These are phyloP conservation scores for Trichacis sp. DNA, from an alignment of 2,888 invertebrate genomes.

Conservation along the genomic window DNA sequence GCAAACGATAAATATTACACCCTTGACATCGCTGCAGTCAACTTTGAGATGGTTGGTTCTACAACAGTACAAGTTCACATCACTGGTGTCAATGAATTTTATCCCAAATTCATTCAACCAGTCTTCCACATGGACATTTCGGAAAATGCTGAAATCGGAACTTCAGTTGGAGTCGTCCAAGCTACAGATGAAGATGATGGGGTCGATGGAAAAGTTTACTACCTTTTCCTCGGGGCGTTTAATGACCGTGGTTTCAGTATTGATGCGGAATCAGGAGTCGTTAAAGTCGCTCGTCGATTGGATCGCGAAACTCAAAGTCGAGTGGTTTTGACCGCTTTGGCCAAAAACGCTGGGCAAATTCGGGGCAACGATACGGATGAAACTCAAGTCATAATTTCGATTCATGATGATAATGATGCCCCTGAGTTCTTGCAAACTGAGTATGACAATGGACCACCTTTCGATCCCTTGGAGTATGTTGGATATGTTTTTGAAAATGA, in stretches of 20 bases:
- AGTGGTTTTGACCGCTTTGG: constrained; percentile 90
- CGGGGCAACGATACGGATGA: constrained; percentile 95
- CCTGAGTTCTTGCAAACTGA: constrained; percentile 87
- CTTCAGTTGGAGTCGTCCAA: constrained; percentile 86
- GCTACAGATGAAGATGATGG: constrained; percentile 92
- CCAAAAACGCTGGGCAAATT: constrained; percentile 94
- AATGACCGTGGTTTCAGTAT: constrained; percentile 92
- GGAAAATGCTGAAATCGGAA: constrained; percentile 89
- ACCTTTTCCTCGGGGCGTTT: constrained; percentile 90
- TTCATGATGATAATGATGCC: constrained; percentile 96
- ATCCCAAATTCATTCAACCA: constrained; percentile 88
- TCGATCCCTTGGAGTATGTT: constrained; percentile 78
- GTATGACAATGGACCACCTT: constrained; percentile 91
- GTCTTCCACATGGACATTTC: constrained; percentile 94
- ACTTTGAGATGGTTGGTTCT: constrained; percentile 84
- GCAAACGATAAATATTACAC: constrained; percentile 75
- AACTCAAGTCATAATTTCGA: constrained; percentile 92
- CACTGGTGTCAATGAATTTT: constrained; percentile 89
- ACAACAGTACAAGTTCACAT: constrained; percentile 82
- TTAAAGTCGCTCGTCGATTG: constrained; percentile 84
- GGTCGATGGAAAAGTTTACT: constrained; percentile 88
- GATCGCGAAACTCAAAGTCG: constrained; percentile 91
- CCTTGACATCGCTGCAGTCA: constrained; percentile 84
- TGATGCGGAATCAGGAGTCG: constrained; percentile 84
- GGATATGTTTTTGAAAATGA: constrained; percentile 90